A percentile compares a stretch with the other conserved stretches of the same genome.
Evolutionary conservation across 1,140 invertebrate species (phyloP).

Genomic region (Ectropis grisescens): DNA sequence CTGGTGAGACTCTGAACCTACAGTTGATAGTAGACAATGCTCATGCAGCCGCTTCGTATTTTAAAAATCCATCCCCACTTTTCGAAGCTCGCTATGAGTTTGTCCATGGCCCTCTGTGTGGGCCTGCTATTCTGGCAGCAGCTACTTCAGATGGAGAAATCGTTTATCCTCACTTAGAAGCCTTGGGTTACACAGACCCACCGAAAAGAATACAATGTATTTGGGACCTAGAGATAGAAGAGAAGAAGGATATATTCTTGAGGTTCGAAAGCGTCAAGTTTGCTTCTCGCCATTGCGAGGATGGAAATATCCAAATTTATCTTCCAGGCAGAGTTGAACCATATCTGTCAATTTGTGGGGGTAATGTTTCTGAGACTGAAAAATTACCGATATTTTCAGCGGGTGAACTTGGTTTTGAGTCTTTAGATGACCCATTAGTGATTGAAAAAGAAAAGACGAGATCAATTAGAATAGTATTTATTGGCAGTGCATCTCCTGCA

Average conservation of each 20-base stretch:
- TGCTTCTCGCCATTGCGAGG: slow-evolving; percentile 83
- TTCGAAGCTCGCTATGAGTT: slow-evolving; percentile 90
- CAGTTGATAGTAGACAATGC: slow-evolving; percentile 85
- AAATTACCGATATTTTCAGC: slow-evolving; percentile 84
- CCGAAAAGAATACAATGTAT: slow-evolving; percentile 86
- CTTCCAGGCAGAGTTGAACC: slow-evolving; percentile 78
- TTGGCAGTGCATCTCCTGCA: slow-evolving; percentile 81
- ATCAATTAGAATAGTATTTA: slow-evolving; percentile 77
- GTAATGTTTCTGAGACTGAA: slow-evolving; percentile 82
- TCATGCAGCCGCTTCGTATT: slow-evolving; percentile 87
- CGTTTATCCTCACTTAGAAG: slow-evolving; percentile 87
- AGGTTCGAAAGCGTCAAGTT: slow-evolving; percentile 90
- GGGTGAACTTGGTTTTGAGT: slow-evolving; percentile 77
- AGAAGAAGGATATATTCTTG: slow-evolving; percentile 86
- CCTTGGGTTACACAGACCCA: slow-evolving; percentile 81
- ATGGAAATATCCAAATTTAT: slow-evolving; percentile 87
- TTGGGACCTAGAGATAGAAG: slow-evolving; percentile 87
- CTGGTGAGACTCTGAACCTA: slow-evolving; percentile 82
- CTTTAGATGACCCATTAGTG: slow-evolving; percentile 71
- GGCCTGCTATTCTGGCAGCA: slow-evolving; percentile 82
- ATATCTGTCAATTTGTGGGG: slow-evolving; percentile 83
- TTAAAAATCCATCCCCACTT: slow-evolving; percentile 84
- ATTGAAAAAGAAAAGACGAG: slow-evolving; percentile 67
- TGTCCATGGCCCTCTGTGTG: slow-evolving; percentile 88
- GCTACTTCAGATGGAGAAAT: slow-evolving; percentile 83